Base-by-base conservation (phyloP, 2,797 vertebrate genomes). In the Pteronotus mesoamericanus region DNA sequence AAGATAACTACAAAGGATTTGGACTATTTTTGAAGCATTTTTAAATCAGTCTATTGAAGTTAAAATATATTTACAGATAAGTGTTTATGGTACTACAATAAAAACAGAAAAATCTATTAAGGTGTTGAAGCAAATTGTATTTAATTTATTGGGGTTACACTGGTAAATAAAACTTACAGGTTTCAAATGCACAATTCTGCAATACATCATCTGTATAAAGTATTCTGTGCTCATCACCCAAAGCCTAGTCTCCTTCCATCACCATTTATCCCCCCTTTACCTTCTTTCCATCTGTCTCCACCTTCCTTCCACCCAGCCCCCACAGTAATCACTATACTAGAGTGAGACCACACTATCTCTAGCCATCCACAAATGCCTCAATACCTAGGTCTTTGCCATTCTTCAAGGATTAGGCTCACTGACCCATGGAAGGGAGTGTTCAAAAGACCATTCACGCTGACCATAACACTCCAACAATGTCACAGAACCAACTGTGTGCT, bases 61-160 rank as follows among this genome's bases (percentile, higher is more conserved):
- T 87, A 42, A 95, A 91, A 89, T 95, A 61, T 64, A 77, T 68
- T 88, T 59, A 83, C 6, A 77, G 39, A 42, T 12, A 94, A 78
- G 12, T 83, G 29, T 78, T 95, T 94, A 39, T 86, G 18, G 57
- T 39, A 11, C 24, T 71, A 77, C 3, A 97, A 39, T 92, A 78
- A 91, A 92, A 95, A 61, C 7, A 8, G 48, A 72, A 85, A 94
- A 78, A 82, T 46, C 57, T 19, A 88, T 72, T 87, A 85, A 85
- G 11, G 44, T 55, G 0, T 39, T 92, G 59, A 96, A 82, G 42
- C 16, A 77, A 78, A 15, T 34, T 78, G 77, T 77, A 77, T 9
- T 37, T 11, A 8, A 37, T 78, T 78, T 78, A 78, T 78, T 55
- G 51, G 12, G 48, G 75, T 78, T 78, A 55, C 3, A 78, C 7